A percentile compares a stretch with the other conserved stretches of the same genome.
These are phyloP conservation scores for Tiaroga cobitis DNA, from an alignment of 2,797 vertebrate genomes.

Conservation along the genomic window DNA sequence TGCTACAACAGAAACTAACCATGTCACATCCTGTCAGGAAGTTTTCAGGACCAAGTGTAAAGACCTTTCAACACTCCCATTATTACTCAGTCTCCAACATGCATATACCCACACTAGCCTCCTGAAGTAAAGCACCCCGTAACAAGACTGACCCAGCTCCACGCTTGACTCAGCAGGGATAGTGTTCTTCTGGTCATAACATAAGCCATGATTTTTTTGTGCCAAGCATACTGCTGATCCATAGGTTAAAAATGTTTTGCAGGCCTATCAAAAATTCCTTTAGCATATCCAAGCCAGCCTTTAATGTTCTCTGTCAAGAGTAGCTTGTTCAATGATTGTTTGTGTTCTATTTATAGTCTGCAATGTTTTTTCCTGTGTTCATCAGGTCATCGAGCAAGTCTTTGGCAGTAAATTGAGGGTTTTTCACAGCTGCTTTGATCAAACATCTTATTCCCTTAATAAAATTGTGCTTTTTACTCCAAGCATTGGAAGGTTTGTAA, in stretches of 20 bases:
- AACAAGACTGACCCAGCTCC: not conserved
- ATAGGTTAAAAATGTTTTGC: not conserved
- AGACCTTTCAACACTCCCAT: not conserved
- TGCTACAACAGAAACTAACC: not conserved
- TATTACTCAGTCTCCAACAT: too few species aligned
- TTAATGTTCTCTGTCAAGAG: not conserved
- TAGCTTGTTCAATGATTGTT: not conserved
- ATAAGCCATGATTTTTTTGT: not conserved
- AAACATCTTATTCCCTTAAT: not conserved
- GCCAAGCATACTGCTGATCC: not conserved
- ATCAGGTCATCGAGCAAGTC: not conserved
- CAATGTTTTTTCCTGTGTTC: not conserved
- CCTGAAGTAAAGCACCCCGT: not conserved
- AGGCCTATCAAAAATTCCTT: not conserved
- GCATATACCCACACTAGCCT: not conserved
- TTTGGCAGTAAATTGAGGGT: not conserved
- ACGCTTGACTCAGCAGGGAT: not conserved
- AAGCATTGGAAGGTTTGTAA: not conserved
- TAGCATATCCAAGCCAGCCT: not conserved
- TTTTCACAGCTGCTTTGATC: not conserved
- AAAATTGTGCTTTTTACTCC: not conserved
- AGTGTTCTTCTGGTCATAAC: not conserved
- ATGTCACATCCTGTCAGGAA: not conserved
- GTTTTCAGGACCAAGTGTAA: too few species aligned
- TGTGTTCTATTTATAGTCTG: not conserved